Conservation (phyloP, 2,888 invertebrate species). For the Sphaerophoria taeniata region DNA sequence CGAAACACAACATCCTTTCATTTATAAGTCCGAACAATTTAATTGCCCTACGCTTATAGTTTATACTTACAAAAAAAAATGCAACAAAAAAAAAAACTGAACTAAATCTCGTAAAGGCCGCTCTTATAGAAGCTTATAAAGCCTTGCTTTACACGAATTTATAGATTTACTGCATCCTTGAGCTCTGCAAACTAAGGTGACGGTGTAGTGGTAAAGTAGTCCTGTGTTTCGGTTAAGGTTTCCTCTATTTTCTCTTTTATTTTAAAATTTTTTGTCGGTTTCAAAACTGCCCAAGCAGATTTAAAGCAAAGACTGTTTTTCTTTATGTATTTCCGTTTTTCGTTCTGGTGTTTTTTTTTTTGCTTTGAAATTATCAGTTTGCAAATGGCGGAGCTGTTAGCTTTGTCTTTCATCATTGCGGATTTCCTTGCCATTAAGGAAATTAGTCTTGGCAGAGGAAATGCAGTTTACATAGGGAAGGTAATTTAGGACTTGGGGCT, state of each 20-base stretch:
- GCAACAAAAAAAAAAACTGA: not conserved
- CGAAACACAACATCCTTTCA: conserved; percentile 61
- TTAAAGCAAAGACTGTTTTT: conserved; percentile 33
- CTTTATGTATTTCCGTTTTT: not conserved
- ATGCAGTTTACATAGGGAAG: conserved; percentile 40
- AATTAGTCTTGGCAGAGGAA: conserved; percentile 64
- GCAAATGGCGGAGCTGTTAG: conserved; percentile 35
- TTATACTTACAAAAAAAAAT: not conserved
- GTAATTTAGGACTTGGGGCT: conserved; percentile 17
- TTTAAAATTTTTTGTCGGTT: not conserved
- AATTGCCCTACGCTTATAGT: conserved; percentile 52
- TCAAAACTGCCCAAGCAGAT: conserved; percentile 33
- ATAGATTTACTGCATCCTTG: conserved; percentile 7
- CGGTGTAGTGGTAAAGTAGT: conserved; percentile 12
- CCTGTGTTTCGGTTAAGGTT: conserved; percentile 50
- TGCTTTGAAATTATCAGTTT: conserved; percentile 50
- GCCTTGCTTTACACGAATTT: not conserved
- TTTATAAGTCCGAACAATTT: conserved; percentile 63
- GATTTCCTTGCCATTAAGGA: conserved; percentile 60
- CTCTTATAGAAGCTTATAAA: conserved; percentile 22
- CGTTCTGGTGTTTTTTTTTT: not conserved
- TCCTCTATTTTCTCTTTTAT: conserved; percentile 25
- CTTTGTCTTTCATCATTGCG: conserved; percentile 49
- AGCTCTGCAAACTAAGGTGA: conserved; percentile 8
- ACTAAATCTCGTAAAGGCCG: conserved; percentile 33